phyloP scores from a whole-genome alignment of 1,140 invertebrate genomes.

The Drosophila sechellia region DNA sequence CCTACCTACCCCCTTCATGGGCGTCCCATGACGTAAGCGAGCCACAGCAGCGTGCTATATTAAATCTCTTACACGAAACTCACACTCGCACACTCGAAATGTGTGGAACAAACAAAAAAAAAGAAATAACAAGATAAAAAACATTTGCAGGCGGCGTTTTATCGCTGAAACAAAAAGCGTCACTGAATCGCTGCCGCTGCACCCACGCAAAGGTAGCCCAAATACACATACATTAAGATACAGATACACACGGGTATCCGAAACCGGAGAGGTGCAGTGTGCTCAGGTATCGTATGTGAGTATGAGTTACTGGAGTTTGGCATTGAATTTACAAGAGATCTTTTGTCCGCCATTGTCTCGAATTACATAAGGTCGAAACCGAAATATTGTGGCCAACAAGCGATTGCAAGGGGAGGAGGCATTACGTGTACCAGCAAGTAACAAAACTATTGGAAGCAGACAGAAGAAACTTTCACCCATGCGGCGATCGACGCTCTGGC shows the following conservation, averaged over 20 bases:
- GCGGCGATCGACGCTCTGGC: constrained; percentile 22
- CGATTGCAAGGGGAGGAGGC: constrained; percentile 1
- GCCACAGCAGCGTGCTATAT: constrained; percentile 57
- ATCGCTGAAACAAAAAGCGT: constrained; percentile 63
- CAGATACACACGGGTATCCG: constrained; percentile 32
- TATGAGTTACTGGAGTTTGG: constrained; percentile 26
- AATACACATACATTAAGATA: constrained; percentile 7
- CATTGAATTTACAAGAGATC: constrained; percentile 55
- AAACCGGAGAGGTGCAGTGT: constrained; percentile 44
- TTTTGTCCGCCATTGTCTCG: constrained; percentile 52
- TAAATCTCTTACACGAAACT: constrained; percentile 57
- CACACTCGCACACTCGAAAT: constrained; percentile 8
- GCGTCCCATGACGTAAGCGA: constrained; percentile 61
- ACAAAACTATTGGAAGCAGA: constrained; percentile 26
- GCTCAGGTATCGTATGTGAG: constrained; percentile 20
- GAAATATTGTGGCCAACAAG: constrained; percentile 25
- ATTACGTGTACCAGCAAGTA: constrained; percentile 51
- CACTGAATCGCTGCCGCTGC: constrained; percentile 50
- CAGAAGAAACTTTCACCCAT: constrained; percentile 26
- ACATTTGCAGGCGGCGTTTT: constrained; percentile 55
- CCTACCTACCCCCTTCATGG: neutral
- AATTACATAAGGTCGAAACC: constrained; percentile 43
- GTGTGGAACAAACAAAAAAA: constrained; percentile 23
- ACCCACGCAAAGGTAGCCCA: constrained; percentile 54
- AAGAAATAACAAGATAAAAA: constrained; percentile 39